Evolutionary conservation across 2,888 invertebrate species (phyloP), one percentile per base, ranked within the genome.

Genomic region (Drosophila phalerata): DNA sequence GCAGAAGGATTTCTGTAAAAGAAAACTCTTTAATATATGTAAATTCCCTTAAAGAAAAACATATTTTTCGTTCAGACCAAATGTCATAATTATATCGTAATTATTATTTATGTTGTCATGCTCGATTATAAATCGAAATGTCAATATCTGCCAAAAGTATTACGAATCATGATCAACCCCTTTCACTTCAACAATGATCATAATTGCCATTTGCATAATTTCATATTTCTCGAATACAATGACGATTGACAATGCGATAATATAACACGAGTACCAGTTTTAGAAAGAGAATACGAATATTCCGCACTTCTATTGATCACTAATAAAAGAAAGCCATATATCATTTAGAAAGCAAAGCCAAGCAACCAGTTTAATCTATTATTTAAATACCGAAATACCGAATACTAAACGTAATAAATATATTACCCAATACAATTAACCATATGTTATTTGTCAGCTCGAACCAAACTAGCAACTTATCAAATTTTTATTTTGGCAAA

Each of bases 31-130:
- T 58, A 56, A 60, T 51, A 15, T 61, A 66, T 80, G 71, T 58
- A 74, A 72, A 79, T 76, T 69, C 52, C 60, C 25, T 52, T 15
- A 42, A 10, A 37, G 15, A 62, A 58, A 62, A 64, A 60, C 42
- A 67, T 48, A 77, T 62, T 57, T 60, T 40, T 49, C 0, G 3
- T 15, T 48, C 53, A 60, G 32, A 30, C 65, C 55, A 37, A 53
- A 72, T 72, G 85, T 87, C 87, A 86, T 90, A 90, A 85, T 88
- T 84, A 55, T 73, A 71, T 60, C 85, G 88, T 90, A 90, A 90
- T 90, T 90, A 90, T 90, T 90, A 90, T 90, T 90, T 78, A 90
- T 90, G 90, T 64, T 70, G 81, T 89, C 86, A 90, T 77, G 90
- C 70, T 60, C 37, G 61, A 84, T 90, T 81, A 77, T 62, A 68